phyloP scores from a whole-genome alignment of 2,797 vertebrate genomes.

The Helostoma temminkii region DNA sequence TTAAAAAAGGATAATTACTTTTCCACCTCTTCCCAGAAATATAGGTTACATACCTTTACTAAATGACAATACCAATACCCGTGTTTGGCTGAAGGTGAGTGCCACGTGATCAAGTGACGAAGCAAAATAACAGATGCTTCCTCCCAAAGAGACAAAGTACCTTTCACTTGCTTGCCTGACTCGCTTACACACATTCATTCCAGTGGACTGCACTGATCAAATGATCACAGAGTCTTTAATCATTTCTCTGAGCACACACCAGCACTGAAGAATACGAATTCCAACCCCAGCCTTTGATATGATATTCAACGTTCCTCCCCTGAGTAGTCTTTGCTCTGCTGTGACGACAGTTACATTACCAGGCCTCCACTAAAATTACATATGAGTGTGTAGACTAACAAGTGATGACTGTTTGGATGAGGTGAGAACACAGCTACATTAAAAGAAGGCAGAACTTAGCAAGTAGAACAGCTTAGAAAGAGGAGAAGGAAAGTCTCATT shows the following conservation, averaged over 20 bases:
- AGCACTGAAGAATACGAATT: constrained; percentile 38
- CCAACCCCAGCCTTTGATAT: constrained; percentile 57
- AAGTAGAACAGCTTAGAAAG: constrained; percentile 18
- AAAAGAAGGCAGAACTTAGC: constrained; percentile 11
- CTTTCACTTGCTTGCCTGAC: constrained; percentile 36
- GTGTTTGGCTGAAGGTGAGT: constrained; percentile 22
- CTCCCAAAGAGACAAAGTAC: constrained; percentile 36
- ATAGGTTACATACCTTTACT: constrained; percentile 2
- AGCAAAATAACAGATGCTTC: constrained; percentile 52
- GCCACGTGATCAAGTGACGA: constrained; percentile 35
- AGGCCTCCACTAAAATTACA: constrained; percentile 1
- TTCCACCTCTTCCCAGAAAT: constrained; percentile 48
- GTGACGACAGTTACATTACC: constrained; percentile 50
- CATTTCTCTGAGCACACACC: constrained; percentile 42
- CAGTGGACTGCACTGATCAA: constrained; percentile 47
- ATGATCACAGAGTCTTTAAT: constrained; percentile 60
- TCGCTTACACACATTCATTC: constrained; percentile 38
- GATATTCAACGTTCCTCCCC: constrained; percentile 38
- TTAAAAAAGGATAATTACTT: constrained; percentile 27
- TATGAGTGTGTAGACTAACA: constrained; percentile 23
- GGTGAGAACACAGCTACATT: constrained; percentile 40
- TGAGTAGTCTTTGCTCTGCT: constrained; percentile 25
- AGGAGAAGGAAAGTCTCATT: constrained; percentile 13
- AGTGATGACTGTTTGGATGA: constrained; percentile 35
- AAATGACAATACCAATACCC: constrained; percentile 51